Conservation (phyloP, 1,140 invertebrate genomes). For the Dufourea novaeangliae region DNA sequence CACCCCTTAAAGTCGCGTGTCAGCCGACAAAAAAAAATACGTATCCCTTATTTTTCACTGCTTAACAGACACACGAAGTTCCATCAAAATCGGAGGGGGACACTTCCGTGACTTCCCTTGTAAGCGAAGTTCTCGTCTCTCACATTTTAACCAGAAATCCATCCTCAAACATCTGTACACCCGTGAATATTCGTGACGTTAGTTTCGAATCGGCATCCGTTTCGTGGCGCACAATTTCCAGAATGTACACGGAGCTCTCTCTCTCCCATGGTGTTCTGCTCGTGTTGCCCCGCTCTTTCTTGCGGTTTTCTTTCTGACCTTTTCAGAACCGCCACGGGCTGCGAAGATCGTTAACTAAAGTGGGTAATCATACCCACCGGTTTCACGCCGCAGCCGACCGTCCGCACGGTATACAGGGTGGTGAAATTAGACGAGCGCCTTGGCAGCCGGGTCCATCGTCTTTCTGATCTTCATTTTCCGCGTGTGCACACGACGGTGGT, state of each 20-base stretch:
- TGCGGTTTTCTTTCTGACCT: conserved; percentile 65
- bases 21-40: no score
- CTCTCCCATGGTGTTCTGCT: no score
- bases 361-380: conserved; percentile 69
- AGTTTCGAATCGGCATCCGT: not conserved
- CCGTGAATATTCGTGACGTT: no score
- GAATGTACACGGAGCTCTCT: no score
- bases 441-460: not conserved
- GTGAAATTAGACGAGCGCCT: conserved; percentile 41
- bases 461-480: conserved; percentile 20
- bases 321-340: conserved; percentile 64
- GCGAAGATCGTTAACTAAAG: conserved; percentile 68
- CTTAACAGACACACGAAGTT: no score
- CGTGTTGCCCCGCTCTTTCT: conserved; percentile 41
- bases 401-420: conserved; percentile 57
- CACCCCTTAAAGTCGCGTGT: no score
- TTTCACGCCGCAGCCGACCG: conserved; percentile 62
- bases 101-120: no score
- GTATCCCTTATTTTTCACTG: no score
- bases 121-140: no score
- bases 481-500: not conserved
- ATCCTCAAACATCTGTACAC: no score
- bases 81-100: no score
- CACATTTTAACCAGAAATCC: no score
- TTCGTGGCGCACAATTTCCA: not conserved